Evolutionary conservation across 2,797 vertebrate species (phyloP).

Genomic region (Alauda arvensis): DNA sequence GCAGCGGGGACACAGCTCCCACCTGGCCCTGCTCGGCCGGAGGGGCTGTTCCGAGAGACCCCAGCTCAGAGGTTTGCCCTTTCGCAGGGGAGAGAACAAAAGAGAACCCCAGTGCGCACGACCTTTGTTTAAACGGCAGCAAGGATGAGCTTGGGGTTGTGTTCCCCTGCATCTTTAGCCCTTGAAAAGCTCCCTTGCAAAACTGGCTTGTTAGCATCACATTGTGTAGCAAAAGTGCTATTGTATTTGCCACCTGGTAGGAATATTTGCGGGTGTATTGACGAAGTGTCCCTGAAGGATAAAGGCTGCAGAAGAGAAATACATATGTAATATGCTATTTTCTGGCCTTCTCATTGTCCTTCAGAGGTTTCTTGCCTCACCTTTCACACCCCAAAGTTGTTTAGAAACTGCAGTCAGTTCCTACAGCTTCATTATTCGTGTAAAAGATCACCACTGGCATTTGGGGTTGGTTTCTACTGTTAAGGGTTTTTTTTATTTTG

Average conservation of each 20-base stretch:
- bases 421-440: background rate
- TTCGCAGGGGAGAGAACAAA: background rate
- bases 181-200: background rate
- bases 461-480: background rate
- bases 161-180: background rate
- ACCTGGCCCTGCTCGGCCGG: background rate
- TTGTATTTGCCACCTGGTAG: background rate
- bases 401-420: background rate
- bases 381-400: background rate
- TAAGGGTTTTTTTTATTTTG: background rate
- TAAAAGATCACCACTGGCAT: background rate
- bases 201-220: background rate
- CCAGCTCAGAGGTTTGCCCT: fast-evolving
- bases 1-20: background rate
- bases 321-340: background rate
- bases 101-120: fast-evolving
- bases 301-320: background rate
- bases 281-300: background rate
- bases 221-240: background rate
- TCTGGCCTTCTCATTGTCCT: background rate
- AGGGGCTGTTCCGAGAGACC: fast-evolving
- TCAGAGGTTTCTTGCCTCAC: background rate
- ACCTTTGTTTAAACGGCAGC: background rate
- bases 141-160: background rate
- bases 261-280: background rate